These are phyloP conservation scores for Lepidocolaptes lacrymiger DNA, from an alignment of 2,797 vertebrate genomes.

Conservation along the genomic window DNA sequence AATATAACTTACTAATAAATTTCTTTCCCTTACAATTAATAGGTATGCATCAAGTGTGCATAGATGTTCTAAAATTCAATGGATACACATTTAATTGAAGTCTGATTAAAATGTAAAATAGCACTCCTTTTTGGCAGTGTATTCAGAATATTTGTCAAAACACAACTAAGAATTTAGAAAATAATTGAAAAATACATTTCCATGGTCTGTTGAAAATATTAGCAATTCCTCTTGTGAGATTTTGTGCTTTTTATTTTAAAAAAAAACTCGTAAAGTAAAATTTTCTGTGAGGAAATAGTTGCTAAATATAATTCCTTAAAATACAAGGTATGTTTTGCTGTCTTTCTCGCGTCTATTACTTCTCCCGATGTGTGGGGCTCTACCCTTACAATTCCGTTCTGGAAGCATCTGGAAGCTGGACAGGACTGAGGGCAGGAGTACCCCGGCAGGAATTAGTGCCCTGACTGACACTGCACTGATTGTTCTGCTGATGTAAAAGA, in stretches of 20 bases:
- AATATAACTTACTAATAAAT: neutral
- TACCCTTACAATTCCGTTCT: neutral
- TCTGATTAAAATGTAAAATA: neutral
- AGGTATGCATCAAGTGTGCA: neutral
- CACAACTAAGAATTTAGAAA: neutral
- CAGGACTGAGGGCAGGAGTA: neutral
- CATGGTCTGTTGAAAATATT: neutral
- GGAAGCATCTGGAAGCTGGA: neutral
- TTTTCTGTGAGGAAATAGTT: neutral
- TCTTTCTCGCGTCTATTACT: neutral
- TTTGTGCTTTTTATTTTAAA: neutral
- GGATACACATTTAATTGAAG: neutral
- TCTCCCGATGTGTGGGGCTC: fast-evolving
- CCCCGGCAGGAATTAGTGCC: neutral
- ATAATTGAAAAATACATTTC: neutral
- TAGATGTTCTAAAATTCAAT: neutral
- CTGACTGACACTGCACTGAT: neutral
- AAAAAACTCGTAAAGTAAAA: neutral
- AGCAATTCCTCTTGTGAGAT: neutral
- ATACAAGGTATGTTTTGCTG: neutral
- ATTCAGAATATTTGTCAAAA: neutral
- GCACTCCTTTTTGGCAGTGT: neutral
- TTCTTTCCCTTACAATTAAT: neutral
- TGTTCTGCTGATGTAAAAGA: neutral
- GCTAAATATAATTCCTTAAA: neutral